These are phyloP conservation scores for Oxyura jamaicensis DNA, from an alignment of 2,113 vertebrate genomes.

Conservation along the genomic window DNA sequence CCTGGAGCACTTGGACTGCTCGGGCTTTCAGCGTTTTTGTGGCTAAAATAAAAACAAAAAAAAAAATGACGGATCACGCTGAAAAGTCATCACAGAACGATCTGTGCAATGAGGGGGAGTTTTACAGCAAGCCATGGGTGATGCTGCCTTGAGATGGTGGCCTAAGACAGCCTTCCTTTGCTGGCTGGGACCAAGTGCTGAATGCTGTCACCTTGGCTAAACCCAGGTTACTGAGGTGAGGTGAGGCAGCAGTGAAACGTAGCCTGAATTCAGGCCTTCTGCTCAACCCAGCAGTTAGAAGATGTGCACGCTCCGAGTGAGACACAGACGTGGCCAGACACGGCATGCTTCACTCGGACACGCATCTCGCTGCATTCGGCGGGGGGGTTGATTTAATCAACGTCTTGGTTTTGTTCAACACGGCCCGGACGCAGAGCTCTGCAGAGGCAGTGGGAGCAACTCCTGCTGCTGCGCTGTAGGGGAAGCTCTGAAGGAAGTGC, in stretches of 20 bases:
- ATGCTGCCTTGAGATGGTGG: not conserved
- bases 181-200: not conserved
- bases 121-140: not conserved
- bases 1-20: constrained; percentile 40
- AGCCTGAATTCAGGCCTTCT: not conserved
- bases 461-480: not conserved
- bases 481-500: not conserved
- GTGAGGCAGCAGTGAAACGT: not conserved
- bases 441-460: not conserved
- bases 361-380: not conserved
- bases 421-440: not conserved
- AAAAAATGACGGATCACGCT: not conserved
- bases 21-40: constrained; percentile 25
- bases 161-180: not conserved
- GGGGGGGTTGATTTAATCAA: not conserved
- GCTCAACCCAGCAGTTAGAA: not conserved
- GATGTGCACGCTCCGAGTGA: not conserved
- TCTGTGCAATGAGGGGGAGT: not conserved
- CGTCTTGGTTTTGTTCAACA: not conserved
- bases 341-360: not conserved
- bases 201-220: not conserved
- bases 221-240: not conserved
- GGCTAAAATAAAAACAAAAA: constrained; percentile 41
- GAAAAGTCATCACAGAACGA: constrained; percentile 12
- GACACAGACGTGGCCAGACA: not conserved